These are phyloP conservation scores for Ammodytes marinus DNA, from an alignment of 2,113 vertebrate genomes.

Conservation along the genomic window DNA sequence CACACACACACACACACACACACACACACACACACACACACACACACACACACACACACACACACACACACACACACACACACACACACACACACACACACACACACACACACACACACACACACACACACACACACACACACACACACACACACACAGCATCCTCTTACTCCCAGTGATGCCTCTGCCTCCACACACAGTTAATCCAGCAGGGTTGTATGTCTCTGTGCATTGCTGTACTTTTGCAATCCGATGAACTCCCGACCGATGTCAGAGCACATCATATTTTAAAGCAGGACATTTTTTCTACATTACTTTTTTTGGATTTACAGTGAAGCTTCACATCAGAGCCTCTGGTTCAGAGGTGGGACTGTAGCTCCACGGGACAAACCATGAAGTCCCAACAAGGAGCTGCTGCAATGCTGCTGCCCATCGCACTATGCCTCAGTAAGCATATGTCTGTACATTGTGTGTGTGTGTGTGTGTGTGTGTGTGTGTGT, in stretches of 20 bases:
- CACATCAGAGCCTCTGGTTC: conserved; percentile 44
- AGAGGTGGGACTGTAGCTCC: conserved; percentile 50
- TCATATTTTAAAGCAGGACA: conserved; percentile 43
- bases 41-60: conserved; percentile 13
- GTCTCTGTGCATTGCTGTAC: conserved; percentile 55
- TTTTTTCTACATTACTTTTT: conserved; percentile 12
- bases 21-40: neutral
- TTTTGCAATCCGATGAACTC: conserved; percentile 70
- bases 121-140: conserved; percentile 42
- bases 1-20: too few relatives aligned
- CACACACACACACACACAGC: conserved; percentile 35
- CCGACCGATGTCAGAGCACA: conserved; percentile 39
- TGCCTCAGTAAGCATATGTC: conserved; percentile 75
- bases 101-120: conserved; percentile 37
- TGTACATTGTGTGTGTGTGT: neutral
- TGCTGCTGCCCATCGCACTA: conserved; percentile 71
- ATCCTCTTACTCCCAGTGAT: conserved; percentile 62
- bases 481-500: neutral
- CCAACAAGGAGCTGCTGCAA: conserved; percentile 19
- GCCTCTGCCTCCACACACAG: conserved; percentile 45
- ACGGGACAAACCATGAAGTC: conserved; percentile 62
- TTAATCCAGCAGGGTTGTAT: conserved; percentile 76
- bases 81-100: conserved; percentile 36
- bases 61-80: conserved; percentile 38
- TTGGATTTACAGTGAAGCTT: conserved; percentile 47